A percentile compares a stretch with the other conserved stretches of the same genome.
Conservation (phyloP, 2,888 invertebrate species). For the Merodon equestris region DNA sequence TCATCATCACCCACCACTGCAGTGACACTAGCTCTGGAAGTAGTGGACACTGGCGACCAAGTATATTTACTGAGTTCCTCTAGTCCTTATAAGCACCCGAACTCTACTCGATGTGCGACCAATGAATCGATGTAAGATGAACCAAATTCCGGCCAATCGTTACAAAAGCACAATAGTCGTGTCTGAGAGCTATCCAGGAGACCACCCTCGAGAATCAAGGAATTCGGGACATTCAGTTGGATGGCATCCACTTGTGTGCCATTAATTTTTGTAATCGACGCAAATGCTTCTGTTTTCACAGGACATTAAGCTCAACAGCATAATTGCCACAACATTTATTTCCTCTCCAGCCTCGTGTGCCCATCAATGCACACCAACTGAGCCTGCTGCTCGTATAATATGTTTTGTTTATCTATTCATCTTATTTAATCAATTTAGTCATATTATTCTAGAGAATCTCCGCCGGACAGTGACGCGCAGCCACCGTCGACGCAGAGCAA, state of each 20-base stretch:
- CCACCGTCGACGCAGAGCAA: conserved; percentile 7
- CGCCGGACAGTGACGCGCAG: neutral
- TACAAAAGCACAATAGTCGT: too few species aligned
- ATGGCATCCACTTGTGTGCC: conserved; percentile 13
- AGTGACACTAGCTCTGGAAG: too few species aligned
- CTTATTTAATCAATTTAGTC: conserved; percentile 51
- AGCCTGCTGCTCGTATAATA: neutral
- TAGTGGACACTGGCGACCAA: too few species aligned
- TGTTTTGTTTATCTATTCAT: conserved; percentile 47
- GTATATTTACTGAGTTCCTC: too few species aligned
- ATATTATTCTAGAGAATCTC: conserved; percentile 4
- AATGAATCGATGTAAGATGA: too few species aligned
- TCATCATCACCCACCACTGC: too few species aligned
- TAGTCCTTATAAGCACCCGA: too few species aligned
- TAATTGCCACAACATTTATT: conserved; percentile 21
- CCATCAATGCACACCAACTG: neutral
- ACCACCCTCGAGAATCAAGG: neutral
- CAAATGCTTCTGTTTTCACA: neutral
- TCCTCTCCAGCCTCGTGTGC: neutral
- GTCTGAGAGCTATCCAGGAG: neutral
- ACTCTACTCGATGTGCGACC: too few species aligned
- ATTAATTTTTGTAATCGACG: conserved; percentile 3
- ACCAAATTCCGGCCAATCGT: too few species aligned
- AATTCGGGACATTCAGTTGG: conserved; percentile 17
- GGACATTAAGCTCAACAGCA: conserved; percentile 8